Evolutionary conservation across 1,140 invertebrate species (phyloP), one percentile per base, ranked within the genome.

Genomic region (Hyphantria cunea): DNA sequence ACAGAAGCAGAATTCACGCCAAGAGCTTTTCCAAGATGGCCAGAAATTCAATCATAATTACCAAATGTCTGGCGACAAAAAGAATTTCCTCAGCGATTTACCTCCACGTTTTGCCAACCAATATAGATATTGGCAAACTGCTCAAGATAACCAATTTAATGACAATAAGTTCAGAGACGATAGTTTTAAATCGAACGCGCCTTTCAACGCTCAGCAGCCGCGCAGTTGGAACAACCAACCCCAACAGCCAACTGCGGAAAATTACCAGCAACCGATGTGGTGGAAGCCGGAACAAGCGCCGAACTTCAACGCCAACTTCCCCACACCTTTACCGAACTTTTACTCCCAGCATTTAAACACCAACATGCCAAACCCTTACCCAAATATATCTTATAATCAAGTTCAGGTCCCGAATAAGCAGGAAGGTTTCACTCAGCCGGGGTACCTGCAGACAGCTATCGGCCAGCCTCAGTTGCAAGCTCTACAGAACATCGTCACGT

Each of bases 81-180:
- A 81, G 60, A 87, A 82, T 59, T 86, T 86, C 70, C 58, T 86
- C 0, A 88, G 80, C 66, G 89, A 90, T 56, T 62, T 91, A 8
- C 90, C 90, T 2, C 90, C 90, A 1, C 75, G 90, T 4, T 88
- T 91, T 64, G 86, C 86, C 9, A 89, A 90, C 64, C 88, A 90
- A 56, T 86, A 88, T 56, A 71, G 84, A 4, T 82, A 88, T 60
- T 90, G 86, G 86, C 86, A 88, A 52, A 71, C 53, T 10, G 70
- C 81, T 0, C 86, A 84, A 45, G 85, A 90, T 0, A 79, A 62
- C 51, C 82, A 84, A 41, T 68, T 69, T 41, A 72, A 72, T 15
- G 87, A 88, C 0, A 88, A 90, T 55, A 84, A 88, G 51, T 90
- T 88, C 65, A 67, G 80, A 39, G 84, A 90, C 11, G 84, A 87